phyloP scores from a whole-genome alignment of 2,888 invertebrate species.

The Thecocarcelia acutangulata region DNA sequence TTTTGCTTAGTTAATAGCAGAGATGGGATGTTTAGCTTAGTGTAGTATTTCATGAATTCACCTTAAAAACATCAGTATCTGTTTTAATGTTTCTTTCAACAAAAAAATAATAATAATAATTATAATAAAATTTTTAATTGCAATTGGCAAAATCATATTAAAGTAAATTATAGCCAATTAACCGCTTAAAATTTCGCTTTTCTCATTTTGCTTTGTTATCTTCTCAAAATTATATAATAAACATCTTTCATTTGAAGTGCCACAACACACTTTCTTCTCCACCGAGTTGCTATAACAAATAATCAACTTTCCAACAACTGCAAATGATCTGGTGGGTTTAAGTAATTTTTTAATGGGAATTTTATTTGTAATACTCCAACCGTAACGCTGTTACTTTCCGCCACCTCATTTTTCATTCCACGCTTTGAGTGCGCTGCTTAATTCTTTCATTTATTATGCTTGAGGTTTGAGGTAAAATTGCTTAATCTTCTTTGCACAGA shows the following conservation, averaged over 20 bases:
- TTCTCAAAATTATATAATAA: background rate
- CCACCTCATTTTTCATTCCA: background rate
- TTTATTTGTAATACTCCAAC: slow-evolving; percentile 19
- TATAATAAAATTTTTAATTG: no score
- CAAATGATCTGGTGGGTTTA: slow-evolving; percentile 3
- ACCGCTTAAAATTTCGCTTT: background rate
- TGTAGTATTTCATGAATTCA: no score
- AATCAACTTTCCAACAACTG: slow-evolving; percentile 1
- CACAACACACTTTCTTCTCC: background rate
- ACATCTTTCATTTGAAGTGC: background rate
- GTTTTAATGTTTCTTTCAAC: no score
- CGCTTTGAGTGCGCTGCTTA: background rate
- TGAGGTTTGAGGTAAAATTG: slow-evolving; percentile 54
- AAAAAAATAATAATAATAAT: no score
- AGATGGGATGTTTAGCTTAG: no score
- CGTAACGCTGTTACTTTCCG: background rate
- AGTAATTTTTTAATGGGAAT: slow-evolving; percentile 28
- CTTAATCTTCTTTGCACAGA: slow-evolving; percentile 51
- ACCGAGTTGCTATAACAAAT: background rate
- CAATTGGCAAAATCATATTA: no score
- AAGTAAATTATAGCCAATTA: no score
- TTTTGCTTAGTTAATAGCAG: no score
- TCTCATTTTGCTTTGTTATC: no score
- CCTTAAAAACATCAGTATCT: no score
- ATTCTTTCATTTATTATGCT: slow-evolving; percentile 40